Percentiles rank a stretch among this genome's conserved stretches.
Conservation (phyloP, 2,888 invertebrate species). For the Keiferia lycopersicella region DNA sequence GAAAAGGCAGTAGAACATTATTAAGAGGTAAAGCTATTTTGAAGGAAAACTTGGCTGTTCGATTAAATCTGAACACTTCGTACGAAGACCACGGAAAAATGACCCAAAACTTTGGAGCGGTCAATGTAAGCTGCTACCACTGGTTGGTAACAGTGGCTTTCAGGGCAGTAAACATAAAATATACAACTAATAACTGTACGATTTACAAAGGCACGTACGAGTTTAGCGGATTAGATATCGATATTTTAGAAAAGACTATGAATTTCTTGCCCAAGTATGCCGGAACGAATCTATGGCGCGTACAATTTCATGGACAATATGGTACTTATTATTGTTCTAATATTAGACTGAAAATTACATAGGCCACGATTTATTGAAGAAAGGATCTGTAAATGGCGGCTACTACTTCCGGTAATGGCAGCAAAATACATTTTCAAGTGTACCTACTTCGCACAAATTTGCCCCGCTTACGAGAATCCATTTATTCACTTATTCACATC, state of each 20-base stretch:
- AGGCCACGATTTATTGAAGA: too few relatives aligned
- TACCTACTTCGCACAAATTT: too few relatives aligned
- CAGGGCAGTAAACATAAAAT: neutral
- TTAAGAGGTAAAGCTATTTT: neutral
- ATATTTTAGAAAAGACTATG: too few relatives aligned
- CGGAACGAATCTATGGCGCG: neutral
- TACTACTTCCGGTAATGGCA: too few relatives aligned
- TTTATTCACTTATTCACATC: too few relatives aligned
- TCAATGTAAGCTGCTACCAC: neutral
- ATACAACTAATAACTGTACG: neutral
- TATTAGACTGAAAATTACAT: neutral
- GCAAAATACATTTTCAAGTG: too few relatives aligned
- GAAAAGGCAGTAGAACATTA: neutral
- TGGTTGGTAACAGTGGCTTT: neutral
- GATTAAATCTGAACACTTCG: neutral
- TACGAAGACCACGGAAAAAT: neutral
- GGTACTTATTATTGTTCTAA: conserved; percentile 1
- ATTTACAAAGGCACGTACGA: neutral
- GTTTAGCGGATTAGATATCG: too few relatives aligned
- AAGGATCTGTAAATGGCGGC: too few relatives aligned
- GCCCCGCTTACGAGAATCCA: too few relatives aligned
- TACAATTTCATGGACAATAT: neutral
- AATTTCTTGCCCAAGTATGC: neutral
- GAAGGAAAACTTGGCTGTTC: neutral
- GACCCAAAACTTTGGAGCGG: neutral